Evolutionary conservation across 2,113 vertebrate genomes (phyloP).

Genomic region (Pycnonotus jocosus): DNA sequence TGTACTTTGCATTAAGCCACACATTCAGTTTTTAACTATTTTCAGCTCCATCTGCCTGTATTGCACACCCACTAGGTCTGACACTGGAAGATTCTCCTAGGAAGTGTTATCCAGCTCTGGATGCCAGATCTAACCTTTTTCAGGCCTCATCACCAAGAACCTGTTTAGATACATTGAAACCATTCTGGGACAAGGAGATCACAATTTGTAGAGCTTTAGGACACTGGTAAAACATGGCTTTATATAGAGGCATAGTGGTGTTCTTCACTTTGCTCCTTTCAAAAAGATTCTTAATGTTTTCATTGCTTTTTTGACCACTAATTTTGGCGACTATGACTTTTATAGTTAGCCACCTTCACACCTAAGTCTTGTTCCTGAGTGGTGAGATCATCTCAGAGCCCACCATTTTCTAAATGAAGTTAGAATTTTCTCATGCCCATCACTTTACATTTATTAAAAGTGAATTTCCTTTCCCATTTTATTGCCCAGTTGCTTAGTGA

Average conservation of each 20-base stretch:
- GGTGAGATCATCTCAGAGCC: neutral
- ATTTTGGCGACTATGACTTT: neutral
- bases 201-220: neutral
- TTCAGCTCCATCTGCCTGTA: neutral
- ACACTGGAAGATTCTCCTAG: neutral
- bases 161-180: neutral
- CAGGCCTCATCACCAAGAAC: neutral
- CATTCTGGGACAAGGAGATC: neutral
- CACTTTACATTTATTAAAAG: neutral
- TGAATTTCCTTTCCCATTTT: neutral
- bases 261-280: neutral
- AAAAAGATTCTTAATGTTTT: neutral
- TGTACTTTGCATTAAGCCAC: neutral
- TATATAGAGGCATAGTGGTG: neutral
- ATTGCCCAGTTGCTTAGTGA: neutral
- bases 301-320: neutral
- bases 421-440: neutral
- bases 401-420: neutral
- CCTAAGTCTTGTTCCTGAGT: neutral
- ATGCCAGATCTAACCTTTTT: neutral
- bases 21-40: neutral
- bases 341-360: neutral
- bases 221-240: accelerated
- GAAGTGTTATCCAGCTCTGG: neutral
- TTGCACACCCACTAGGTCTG: neutral